phyloP scores from a whole-genome alignment of 2,888 invertebrate genomes.

The Deroplatys truncata region DNA sequence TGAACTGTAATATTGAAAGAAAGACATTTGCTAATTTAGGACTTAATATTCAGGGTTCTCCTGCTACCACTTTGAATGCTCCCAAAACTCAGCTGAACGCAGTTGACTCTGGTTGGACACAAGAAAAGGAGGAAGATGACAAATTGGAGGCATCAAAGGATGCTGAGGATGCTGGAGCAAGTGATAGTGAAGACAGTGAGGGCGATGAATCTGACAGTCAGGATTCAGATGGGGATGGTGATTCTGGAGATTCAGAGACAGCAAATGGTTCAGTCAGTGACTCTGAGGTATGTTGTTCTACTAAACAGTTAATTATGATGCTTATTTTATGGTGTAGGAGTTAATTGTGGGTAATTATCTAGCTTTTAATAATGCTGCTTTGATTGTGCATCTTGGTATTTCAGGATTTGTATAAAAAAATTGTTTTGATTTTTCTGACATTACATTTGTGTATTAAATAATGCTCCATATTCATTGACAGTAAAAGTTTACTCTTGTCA shows the following conservation, averaged over 20 bases:
- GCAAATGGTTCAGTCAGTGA: slow-evolving; percentile 39
- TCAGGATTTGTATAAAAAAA: background rate
- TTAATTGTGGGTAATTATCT: background rate
- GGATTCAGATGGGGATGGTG: slow-evolving; percentile 21
- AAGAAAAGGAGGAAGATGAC: slow-evolving; percentile 11
- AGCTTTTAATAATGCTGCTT: background rate
- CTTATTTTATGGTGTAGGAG: background rate
- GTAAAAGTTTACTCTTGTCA: background rate
- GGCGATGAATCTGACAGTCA: slow-evolving; percentile 55
- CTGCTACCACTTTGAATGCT: slow-evolving; percentile 30
- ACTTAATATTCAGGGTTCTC: slow-evolving; percentile 30
- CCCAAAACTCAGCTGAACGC: slow-evolving; percentile 20
- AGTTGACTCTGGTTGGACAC: slow-evolving; percentile 22
- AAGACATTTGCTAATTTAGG: background rate
- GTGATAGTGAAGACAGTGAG: slow-evolving; percentile 27
- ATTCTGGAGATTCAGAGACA: slow-evolving; percentile 47
- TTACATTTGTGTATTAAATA: background rate
- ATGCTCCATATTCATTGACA: background rate
- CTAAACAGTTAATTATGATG: background rate
- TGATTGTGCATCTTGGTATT: background rate
- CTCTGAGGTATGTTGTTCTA: slow-evolving; percentile 24
- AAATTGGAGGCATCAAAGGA: slow-evolving; percentile 14
- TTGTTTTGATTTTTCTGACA: background rate
- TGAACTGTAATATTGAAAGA: background rate
- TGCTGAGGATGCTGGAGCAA: slow-evolving; percentile 19